A percentile compares a stretch with the other conserved stretches of the same genome.
Evolutionary conservation across 2,797 vertebrate genomes (phyloP).

Genomic region (Muscicapa striata): DNA sequence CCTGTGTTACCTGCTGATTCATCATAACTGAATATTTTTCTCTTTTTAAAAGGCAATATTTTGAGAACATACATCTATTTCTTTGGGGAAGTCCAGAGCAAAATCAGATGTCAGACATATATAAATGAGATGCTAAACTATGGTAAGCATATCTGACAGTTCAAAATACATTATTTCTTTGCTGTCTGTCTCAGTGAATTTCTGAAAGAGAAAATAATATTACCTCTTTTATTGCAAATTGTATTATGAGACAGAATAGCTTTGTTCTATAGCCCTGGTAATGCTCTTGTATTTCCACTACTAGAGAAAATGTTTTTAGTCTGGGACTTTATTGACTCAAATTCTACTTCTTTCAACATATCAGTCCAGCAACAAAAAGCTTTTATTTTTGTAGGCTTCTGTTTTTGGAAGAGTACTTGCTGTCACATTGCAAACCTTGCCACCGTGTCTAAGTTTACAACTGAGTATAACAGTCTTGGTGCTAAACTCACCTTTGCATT

Average conservation of each 20-base stretch:
- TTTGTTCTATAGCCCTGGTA: slow-evolving; percentile 18
- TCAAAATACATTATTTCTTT: slow-evolving; percentile 32
- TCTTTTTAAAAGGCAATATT: slow-evolving; percentile 1
- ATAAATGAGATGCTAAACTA: slow-evolving; percentile 4
- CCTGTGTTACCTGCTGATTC: neutral
- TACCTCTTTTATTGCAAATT: slow-evolving; percentile 32
- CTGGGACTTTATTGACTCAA: slow-evolving; percentile 26
- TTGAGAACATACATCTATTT: slow-evolving; percentile 2
- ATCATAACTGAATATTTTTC: neutral
- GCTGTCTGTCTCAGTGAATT: neutral
- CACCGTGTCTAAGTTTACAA: neutral
- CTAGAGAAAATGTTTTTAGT: neutral
- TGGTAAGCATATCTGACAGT: slow-evolving; percentile 7
- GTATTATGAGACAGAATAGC: neutral
- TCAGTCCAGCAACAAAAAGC: slow-evolving; percentile 35
- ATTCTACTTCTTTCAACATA: slow-evolving; percentile 39
- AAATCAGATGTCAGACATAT: slow-evolving; percentile 5
- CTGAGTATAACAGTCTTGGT: neutral
- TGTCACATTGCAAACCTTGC: slow-evolving; percentile 34
- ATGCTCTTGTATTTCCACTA: neutral
- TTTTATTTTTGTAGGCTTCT: slow-evolving; percentile 6
- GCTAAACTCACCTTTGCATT: slow-evolving; percentile 36
- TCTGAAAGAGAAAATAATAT: slow-evolving; percentile 40
- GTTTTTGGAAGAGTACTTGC: slow-evolving; percentile 22
- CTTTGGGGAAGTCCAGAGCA: neutral